These are phyloP conservation scores for Polyodon spathula DNA, from an alignment of 2,113 vertebrate genomes.

Conservation along the genomic window DNA sequence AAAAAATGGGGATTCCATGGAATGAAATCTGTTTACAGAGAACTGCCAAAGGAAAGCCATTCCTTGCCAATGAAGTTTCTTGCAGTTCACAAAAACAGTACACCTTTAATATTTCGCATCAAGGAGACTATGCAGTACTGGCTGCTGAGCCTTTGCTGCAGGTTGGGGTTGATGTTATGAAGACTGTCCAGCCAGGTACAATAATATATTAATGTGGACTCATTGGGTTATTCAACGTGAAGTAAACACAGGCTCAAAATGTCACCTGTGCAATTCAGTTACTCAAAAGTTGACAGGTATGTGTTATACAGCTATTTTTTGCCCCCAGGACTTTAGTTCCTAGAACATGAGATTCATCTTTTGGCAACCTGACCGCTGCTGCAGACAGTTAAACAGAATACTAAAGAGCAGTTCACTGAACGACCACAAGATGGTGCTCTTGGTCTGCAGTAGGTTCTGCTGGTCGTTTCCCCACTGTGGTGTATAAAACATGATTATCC, in stretches of 20 bases:
- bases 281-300: too few species aligned
- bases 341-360: too few species aligned
- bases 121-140: conserved; percentile 86
- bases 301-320: too few species aligned
- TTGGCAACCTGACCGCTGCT: too few species aligned
- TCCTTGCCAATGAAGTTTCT: conserved; percentile 53
- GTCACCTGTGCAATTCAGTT: too few species aligned
- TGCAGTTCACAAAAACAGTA: neutral
- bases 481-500: too few species aligned
- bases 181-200: conserved; percentile 80
- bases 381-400: neutral
- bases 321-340: too few species aligned
- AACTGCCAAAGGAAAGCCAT: conserved; percentile 83
- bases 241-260: too few species aligned
- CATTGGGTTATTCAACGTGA: too few species aligned
- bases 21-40: conserved; percentile 71
- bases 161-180: conserved; percentile 91
- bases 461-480: neutral
- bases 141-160: conserved; percentile 76
- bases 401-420: neutral
- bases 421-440: conserved; percentile 38
- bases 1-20: conserved; percentile 78
- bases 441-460: conserved; percentile 5
- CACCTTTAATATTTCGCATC: conserved; percentile 85
- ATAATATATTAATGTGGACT: too few species aligned